Evolutionary conservation across 2,113 vertebrate species (phyloP).

Genomic region (Platycercus adscitus): DNA sequence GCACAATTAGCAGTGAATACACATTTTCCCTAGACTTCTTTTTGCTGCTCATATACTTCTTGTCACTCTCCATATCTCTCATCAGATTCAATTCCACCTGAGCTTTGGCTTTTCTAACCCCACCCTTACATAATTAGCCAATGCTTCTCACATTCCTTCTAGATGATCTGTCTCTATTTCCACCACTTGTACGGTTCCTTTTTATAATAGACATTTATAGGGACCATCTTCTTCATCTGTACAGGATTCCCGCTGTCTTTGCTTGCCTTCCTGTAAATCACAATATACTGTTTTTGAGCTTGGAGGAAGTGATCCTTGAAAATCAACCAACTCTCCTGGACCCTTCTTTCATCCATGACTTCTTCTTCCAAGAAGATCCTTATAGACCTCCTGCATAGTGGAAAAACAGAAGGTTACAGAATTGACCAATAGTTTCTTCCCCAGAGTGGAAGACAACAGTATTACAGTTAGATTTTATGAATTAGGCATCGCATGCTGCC

Average conservation of each 20-base stretch:
- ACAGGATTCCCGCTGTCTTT: not conserved
- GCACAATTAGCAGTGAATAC: not conserved
- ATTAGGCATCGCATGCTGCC: not conserved
- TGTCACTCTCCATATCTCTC: not conserved
- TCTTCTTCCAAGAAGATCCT: not conserved
- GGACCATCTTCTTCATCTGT: not conserved
- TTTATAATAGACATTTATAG: not conserved
- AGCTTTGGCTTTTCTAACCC: not conserved
- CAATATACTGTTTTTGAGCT: not conserved
- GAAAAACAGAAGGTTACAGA: not conserved
- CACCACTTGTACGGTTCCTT: not conserved
- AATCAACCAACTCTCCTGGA: not conserved
- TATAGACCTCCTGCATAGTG: not conserved
- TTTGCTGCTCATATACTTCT: not conserved
- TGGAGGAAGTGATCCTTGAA: not conserved
- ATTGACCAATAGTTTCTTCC: not conserved
- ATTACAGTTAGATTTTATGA: not conserved
- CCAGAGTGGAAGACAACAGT: not conserved
- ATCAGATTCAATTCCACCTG: not conserved
- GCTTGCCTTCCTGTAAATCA: not conserved
- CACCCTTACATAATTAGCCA: rapidly evolving
- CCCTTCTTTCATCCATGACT: not conserved
- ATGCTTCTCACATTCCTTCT: not conserved
- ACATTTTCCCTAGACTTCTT: not conserved
- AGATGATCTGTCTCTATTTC: not conserved